phyloP scores from a whole-genome alignment of 2,888 invertebrate species.

The Drosophila cyrtoloma region DNA sequence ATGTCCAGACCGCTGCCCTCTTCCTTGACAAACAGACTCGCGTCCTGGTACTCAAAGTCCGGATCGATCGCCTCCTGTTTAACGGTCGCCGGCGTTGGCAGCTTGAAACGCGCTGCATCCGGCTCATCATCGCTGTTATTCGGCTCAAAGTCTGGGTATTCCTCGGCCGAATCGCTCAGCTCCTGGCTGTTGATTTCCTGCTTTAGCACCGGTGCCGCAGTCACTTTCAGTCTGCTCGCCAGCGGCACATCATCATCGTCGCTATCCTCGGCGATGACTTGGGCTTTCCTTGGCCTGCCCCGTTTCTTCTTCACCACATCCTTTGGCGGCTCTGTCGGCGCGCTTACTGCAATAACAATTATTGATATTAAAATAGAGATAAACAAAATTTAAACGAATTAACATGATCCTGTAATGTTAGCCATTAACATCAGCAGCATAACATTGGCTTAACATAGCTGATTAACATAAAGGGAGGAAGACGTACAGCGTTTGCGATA shows the following conservation, averaged over 20 bases:
- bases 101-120: slow-evolving; percentile 53
- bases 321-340: slow-evolving; percentile 3
- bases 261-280: slow-evolving; percentile 38
- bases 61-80: slow-evolving; percentile 70
- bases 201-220: slow-evolving; percentile 42
- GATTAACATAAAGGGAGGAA: neutral
- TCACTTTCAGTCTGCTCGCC: slow-evolving; percentile 58
- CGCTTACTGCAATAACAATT: slow-evolving; percentile 27
- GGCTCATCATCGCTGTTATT: slow-evolving; percentile 70
- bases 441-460: neutral
- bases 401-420: neutral
- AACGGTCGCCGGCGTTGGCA: slow-evolving; percentile 60
- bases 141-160: slow-evolving; percentile 76
- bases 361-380: neutral
- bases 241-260: slow-evolving; percentile 72
- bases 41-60: slow-evolving; percentile 72
- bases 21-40: slow-evolving; percentile 74
- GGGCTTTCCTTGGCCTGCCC: slow-evolving; percentile 50
- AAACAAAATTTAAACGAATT: neutral
- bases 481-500: slow-evolving; percentile 35
- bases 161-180: slow-evolving; percentile 73
- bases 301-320: slow-evolving; percentile 45
- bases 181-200: slow-evolving; percentile 54
- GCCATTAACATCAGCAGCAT: neutral
- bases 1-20: slow-evolving; percentile 69